Evolutionary conservation across 1,140 invertebrate species (phyloP).

Genomic region (Macrobrachium nipponense): DNA sequence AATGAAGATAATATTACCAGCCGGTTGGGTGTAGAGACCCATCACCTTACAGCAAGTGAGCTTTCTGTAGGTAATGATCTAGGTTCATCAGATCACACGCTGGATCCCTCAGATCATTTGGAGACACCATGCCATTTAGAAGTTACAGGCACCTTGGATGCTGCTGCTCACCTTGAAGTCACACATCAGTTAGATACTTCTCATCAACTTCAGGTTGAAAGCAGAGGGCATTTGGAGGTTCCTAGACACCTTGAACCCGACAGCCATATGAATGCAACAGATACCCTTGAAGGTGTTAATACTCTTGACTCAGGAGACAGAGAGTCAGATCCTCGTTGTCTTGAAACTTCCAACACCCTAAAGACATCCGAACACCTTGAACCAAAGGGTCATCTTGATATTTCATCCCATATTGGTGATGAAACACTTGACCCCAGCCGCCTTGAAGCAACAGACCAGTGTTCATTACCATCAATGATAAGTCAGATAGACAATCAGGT

Average conservation of each 20-base stretch:
- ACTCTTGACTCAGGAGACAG: too few relatives aligned
- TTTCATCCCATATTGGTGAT: constrained; percentile 11
- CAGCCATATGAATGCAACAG: not conserved
- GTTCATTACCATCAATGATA: constrained; percentile 38
- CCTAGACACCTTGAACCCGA: constrained; percentile 3
- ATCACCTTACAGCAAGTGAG: constrained; percentile 29
- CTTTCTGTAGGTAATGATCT: constrained; percentile 23
- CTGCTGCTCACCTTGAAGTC: not conserved
- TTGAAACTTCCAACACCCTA: not conserved
- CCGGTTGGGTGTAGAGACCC: constrained; percentile 37
- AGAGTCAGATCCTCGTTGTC: not conserved
- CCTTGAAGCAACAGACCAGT: constrained; percentile 20
- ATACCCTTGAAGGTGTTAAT: not conserved
- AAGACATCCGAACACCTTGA: constrained; percentile 3
- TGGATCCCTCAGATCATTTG: constrained; percentile 11
- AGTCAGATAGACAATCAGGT: constrained; percentile 31
- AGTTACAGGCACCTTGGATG: not conserved
- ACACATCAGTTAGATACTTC: not conserved
- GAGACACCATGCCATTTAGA: constrained; percentile 17
- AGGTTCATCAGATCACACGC: constrained; percentile 24
- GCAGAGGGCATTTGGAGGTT: not conserved
- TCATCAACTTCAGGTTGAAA: not conserved
- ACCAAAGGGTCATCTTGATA: constrained; percentile 4
- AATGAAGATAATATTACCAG: constrained; percentile 26
- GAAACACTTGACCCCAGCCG: not conserved